These are phyloP conservation scores for Actenoides lindsayi DNA, from an alignment of 2,113 vertebrate genomes.

Conservation along the genomic window DNA sequence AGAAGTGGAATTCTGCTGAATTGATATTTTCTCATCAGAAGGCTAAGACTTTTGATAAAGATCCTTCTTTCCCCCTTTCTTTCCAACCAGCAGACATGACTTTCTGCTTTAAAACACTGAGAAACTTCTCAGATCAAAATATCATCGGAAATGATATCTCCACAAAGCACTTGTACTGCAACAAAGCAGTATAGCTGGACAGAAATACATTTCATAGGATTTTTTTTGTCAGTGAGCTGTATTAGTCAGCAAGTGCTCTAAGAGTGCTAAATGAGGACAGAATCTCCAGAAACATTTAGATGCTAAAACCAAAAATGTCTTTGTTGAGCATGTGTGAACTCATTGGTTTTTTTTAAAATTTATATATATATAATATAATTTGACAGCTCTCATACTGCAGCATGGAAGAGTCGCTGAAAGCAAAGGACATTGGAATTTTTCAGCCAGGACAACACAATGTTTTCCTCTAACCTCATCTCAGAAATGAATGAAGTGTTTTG, in stretches of 20 bases:
- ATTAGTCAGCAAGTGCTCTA: background rate
- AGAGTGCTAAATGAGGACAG: background rate
- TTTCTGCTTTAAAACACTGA: background rate
- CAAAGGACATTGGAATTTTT: background rate
- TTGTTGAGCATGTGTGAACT: background rate
- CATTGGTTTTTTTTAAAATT: background rate
- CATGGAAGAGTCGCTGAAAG: background rate
- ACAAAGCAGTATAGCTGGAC: background rate
- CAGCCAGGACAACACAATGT: background rate
- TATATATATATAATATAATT: background rate
- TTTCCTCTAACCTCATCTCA: background rate
- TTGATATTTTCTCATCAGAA: background rate
- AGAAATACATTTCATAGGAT: background rate
- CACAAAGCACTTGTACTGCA: background rate
- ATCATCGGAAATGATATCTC: background rate
- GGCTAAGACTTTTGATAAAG: background rate
- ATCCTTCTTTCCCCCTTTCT: background rate
- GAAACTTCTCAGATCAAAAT: background rate
- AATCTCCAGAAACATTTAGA: conserved; percentile 25
- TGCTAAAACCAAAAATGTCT: conserved; percentile 1
- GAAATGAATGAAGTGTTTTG: conserved; percentile 13
- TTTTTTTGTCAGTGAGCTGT: background rate
- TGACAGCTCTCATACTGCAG: background rate
- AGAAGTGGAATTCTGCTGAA: background rate
- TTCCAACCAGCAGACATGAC: background rate